Percentiles rank a stretch among this genome's conserved stretches.
Conservation (phyloP, 2,888 invertebrate species). For the Synergus umbraculus region DNA sequence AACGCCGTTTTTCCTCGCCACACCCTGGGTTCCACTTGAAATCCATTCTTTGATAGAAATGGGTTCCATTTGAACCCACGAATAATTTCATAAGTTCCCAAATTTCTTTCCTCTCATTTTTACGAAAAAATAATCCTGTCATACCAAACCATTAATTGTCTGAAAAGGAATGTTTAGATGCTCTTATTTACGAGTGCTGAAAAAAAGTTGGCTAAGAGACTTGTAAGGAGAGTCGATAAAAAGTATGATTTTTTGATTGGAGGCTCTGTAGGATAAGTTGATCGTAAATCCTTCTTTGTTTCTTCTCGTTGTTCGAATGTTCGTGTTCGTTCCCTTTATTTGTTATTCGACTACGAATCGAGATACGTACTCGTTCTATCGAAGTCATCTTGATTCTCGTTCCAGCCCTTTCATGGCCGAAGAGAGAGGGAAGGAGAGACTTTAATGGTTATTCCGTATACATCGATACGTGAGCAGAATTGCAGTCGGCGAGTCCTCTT, state of each 20-base stretch:
- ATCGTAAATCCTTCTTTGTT: constrained; percentile 37
- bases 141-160: too few relatives aligned
- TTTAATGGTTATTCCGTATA: constrained; percentile 56
- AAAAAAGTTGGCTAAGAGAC: too few relatives aligned
- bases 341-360: constrained; percentile 38
- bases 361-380: constrained; percentile 39
- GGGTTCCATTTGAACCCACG: too few relatives aligned
- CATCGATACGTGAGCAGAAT: constrained; percentile 58
- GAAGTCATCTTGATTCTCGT: constrained; percentile 46
- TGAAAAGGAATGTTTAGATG: too few relatives aligned
- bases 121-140: too few relatives aligned
- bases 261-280: constrained; percentile 4
- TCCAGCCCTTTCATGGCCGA: constrained; percentile 52
- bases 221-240: not conserved
- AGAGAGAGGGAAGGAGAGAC: constrained; percentile 49
- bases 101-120: too few relatives aligned
- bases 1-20: too few relatives aligned
- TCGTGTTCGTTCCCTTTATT: constrained; percentile 30
- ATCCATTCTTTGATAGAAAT: too few relatives aligned
- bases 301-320: constrained; percentile 22
- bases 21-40: too few relatives aligned
- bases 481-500: constrained; percentile 53
- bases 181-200: too few relatives aligned
- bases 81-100: too few relatives aligned
- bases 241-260: constrained; percentile 28